These are phyloP conservation scores for Dendrolimus pini DNA, from an alignment of 2,888 invertebrate genomes.

Conservation along the genomic window DNA sequence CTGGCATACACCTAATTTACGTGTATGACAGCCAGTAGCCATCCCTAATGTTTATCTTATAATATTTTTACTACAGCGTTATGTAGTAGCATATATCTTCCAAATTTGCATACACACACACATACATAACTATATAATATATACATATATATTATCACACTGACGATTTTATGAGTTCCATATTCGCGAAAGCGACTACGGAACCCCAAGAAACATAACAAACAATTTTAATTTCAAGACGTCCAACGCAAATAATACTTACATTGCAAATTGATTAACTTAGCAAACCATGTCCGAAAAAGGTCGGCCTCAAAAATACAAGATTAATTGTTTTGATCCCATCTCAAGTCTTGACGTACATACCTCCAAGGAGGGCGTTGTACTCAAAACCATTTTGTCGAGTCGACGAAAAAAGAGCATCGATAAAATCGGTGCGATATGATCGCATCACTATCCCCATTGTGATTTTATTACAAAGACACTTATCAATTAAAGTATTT, in stretches of 20 bases:
- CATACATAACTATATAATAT: too few species aligned
- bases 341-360: slow-evolving; percentile 29
- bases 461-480: background rate
- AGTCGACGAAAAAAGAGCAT: slow-evolving; percentile 12
- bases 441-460: slow-evolving; percentile 15
- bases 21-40: too few species aligned
- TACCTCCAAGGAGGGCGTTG: slow-evolving; percentile 22
- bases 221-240: background rate
- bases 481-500: background rate
- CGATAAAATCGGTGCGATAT: slow-evolving; percentile 12
- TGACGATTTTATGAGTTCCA: too few species aligned
- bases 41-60: too few species aligned
- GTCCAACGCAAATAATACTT: slow-evolving; percentile 6
- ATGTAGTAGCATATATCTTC: too few species aligned
- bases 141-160: too few species aligned
- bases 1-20: too few species aligned
- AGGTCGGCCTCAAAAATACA: slow-evolving; percentile 46
- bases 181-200: too few species aligned
- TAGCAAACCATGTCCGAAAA: slow-evolving; percentile 36
- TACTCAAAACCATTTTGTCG: slow-evolving; percentile 21
- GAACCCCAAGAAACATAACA: too few species aligned
- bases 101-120: too few species aligned
- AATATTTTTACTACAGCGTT: too few species aligned
- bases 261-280: slow-evolving; percentile 61
- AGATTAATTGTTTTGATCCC: slow-evolving; percentile 70